Base-by-base conservation (phyloP, 2,797 vertebrate genomes). In the Sebastes reedi region DNA sequence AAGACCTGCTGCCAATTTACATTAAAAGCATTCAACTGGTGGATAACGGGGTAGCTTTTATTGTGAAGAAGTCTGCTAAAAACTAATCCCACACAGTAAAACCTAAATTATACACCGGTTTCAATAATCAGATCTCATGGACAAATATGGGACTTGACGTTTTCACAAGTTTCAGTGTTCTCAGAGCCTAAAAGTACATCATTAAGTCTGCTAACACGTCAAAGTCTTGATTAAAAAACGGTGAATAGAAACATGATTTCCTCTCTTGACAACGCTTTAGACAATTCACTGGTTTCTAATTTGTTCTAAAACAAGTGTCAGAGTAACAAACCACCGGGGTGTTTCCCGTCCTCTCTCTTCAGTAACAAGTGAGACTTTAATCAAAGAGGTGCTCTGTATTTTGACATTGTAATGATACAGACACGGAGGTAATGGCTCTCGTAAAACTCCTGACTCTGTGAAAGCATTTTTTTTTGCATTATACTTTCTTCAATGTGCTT, bases 401-500 rank as follows among this genome's bases (percentile, higher is more conserved):
- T 83, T 91, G 88, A 88, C 89, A 87, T 76, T 64, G 77, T 89
- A 87, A 91, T 85, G 87, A 92, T 76, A 83, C 82, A 75, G 79
- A 82, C 83, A 79, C 78, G 68, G 79, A 92, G 77, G 52, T 89
- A 90, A 91, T 82, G 75, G 72, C 68, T 93, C 77, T 85, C 20
- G 25, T 71, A 89, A 86, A 91, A 81, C 70, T 81, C 79, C 79
- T 77, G 79, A 87, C 79, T 86, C 75, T 30, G 74, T 74, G 79
- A 86, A 89, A 90, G 77, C 46, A 71, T 67, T 77, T 81, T 66
- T 68, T 81, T 90, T 89, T 88, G 87, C 81, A 88, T 92, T 87
- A 87, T 42, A 70, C 55, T 61, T 29, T 74, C 60, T 67, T 80
- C 61, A 78, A 24, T 52, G 34, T n/a, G 9, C 65, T 71, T 42